Percentiles rank a stretch among this genome's conserved stretches.
phyloP scores from a whole-genome alignment of 1,140 invertebrate genomes.

The Zaprionus inermis region DNA sequence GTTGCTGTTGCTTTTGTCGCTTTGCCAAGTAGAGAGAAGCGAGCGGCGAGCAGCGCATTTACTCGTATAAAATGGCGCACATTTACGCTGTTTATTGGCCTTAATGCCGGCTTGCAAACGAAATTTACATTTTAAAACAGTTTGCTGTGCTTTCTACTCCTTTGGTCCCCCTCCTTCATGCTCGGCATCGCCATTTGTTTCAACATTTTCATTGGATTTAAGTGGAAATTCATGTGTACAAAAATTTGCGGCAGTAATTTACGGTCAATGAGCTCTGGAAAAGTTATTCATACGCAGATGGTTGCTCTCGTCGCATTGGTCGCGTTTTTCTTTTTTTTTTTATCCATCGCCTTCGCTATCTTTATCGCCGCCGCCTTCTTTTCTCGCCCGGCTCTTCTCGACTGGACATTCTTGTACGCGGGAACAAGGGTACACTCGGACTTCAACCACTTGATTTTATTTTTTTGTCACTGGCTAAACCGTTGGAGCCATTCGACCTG shows the following conservation, averaged over 20 bases:
- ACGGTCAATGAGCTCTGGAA: constrained; percentile 73
- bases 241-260: constrained; percentile 79
- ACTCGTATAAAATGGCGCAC: constrained; percentile 73
- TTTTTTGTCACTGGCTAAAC: constrained; percentile 6
- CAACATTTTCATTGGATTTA: constrained; percentile 82
- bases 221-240: constrained; percentile 83
- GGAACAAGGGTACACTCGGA: not conserved
- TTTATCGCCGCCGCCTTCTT: not conserved
- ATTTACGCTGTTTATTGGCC: constrained; percentile 82
- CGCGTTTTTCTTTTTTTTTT: constrained; percentile 3
- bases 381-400: not conserved
- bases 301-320: constrained; percentile 23
- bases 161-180: constrained; percentile 17
- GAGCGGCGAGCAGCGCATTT: constrained; percentile 48
- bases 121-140: constrained; percentile 83
- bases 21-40: constrained; percentile 43
- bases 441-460: constrained; percentile 15
- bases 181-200: constrained; percentile 63
- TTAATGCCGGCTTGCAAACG: constrained; percentile 76
- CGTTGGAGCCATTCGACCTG: not conserved
- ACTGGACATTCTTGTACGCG: not conserved
- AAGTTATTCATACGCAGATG: constrained; percentile 57
- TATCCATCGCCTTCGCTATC: not conserved
- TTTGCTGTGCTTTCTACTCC: constrained; percentile 58
- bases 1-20: constrained; percentile 46